Evolutionary conservation across 2,888 invertebrate species (phyloP).

Genomic region (Pollenia amentaria): DNA sequence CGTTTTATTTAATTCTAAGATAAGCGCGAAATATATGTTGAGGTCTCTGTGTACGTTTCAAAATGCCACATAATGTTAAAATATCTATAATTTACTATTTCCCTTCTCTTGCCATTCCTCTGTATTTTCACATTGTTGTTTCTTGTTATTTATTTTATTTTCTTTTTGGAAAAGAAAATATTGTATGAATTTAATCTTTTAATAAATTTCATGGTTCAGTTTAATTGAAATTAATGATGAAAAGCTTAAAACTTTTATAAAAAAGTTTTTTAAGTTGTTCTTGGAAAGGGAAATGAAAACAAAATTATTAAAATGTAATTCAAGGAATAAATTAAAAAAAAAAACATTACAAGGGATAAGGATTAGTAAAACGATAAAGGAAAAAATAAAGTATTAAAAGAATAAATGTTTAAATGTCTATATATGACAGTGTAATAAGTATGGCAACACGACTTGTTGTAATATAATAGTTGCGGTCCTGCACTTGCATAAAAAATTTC

Average conservation of each 20-base stretch:
- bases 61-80: slow-evolving; percentile 67
- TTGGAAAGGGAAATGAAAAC: neutral
- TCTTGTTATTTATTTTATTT: slow-evolving; percentile 18
- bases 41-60: slow-evolving; percentile 67
- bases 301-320: neutral
- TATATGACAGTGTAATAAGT: too few species aligned
- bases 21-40: slow-evolving; percentile 70
- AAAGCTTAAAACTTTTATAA: slow-evolving; percentile 20
- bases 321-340: too few species aligned
- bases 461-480: too few species aligned
- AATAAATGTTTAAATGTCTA: too few species aligned
- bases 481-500: too few species aligned
- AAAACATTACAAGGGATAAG: too few species aligned
- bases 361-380: too few species aligned
- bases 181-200: slow-evolving; percentile 62
- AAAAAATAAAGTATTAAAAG: too few species aligned
- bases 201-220: slow-evolving; percentile 57
- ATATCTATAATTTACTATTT: slow-evolving; percentile 54
- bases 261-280: slow-evolving; percentile 6
- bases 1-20: slow-evolving; percentile 56
- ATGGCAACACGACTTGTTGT: too few species aligned
- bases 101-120: slow-evolving; percentile 17
- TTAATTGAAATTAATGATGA: slow-evolving; percentile 66
- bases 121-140: slow-evolving; percentile 3
- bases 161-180: slow-evolving; percentile 54